These are phyloP conservation scores for Ormyrus pomaceus DNA, from an alignment of 2,888 invertebrate genomes.

Conservation along the genomic window DNA sequence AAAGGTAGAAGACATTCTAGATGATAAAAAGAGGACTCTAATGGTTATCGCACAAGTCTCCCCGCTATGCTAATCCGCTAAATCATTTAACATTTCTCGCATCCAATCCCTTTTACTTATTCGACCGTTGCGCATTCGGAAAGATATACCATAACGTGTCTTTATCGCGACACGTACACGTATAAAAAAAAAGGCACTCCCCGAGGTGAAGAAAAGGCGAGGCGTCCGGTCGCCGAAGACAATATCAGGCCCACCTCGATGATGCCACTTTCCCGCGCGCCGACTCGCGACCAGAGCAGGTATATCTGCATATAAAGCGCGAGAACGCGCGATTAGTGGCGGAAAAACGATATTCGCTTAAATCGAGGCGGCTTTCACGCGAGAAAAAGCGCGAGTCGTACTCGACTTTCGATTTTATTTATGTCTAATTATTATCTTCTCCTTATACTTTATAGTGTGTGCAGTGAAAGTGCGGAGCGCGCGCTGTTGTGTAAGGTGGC, in stretches of 20 bases:
- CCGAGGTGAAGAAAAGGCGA: no score
- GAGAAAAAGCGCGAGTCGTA: constrained; percentile 8
- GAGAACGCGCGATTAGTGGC: constrained; percentile 1
- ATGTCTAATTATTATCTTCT: constrained; percentile 27
- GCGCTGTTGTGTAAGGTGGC: constrained; percentile 16
- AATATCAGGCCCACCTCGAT: no score
- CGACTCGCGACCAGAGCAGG: no score
- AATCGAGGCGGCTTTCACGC: constrained; percentile 9
- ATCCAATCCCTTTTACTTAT: no score
- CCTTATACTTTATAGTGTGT: neutral
- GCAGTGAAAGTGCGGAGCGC: constrained; percentile 12
- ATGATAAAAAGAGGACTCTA: neutral
- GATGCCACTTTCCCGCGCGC: no score
- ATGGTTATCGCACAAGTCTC: neutral
- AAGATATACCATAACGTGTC: no score
- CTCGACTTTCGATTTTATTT: constrained; percentile 34
- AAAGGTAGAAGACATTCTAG: neutral
- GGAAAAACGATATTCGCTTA: constrained; percentile 6
- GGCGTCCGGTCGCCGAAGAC: no score
- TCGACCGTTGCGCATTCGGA: no score
- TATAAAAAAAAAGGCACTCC: no score
- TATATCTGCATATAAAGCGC: no score
- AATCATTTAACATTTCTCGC: neutral
- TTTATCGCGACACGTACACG: no score
- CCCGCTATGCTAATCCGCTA: neutral